phyloP scores from a whole-genome alignment of 2,888 invertebrate genomes.

The Callinectes sapidus region DNA sequence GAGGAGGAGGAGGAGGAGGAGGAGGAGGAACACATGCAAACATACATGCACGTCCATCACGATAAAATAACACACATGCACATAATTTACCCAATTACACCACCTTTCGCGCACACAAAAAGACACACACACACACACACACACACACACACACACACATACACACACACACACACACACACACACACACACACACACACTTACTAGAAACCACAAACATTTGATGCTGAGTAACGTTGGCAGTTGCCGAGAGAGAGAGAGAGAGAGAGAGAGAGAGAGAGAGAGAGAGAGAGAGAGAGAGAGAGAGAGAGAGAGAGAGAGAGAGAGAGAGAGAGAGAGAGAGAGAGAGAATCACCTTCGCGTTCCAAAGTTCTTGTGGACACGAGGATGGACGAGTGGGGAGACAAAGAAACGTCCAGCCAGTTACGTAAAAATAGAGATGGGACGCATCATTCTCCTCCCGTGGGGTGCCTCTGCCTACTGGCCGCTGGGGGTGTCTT shows the following conservation, averaged over 20 bases:
- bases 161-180: slow-evolving; percentile 6
- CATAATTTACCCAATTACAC: slow-evolving; percentile 15
- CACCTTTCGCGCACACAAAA: background rate
- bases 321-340: slow-evolving; percentile 14
- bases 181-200: slow-evolving; percentile 40
- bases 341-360: background rate
- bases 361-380: background rate
- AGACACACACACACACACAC: slow-evolving; percentile 23
- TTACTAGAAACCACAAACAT: slow-evolving; percentile 15
- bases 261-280: background rate
- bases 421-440: background rate
- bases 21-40: slow-evolving; percentile 27
- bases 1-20: background rate
- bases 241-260: background rate
- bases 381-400: slow-evolving; percentile 19
- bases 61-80: slow-evolving; percentile 29
- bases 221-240: background rate
- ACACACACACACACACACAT: slow-evolving; percentile 39
- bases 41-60: slow-evolving; percentile 40
- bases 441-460: background rate
- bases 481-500: background rate
- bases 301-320: slow-evolving; percentile 27
- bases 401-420: slow-evolving; percentile 11
- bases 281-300: slow-evolving; percentile 23
- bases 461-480: background rate